Conservation (phyloP, 1,140 invertebrate genomes). For the Lepidurus arcticus region DNA sequence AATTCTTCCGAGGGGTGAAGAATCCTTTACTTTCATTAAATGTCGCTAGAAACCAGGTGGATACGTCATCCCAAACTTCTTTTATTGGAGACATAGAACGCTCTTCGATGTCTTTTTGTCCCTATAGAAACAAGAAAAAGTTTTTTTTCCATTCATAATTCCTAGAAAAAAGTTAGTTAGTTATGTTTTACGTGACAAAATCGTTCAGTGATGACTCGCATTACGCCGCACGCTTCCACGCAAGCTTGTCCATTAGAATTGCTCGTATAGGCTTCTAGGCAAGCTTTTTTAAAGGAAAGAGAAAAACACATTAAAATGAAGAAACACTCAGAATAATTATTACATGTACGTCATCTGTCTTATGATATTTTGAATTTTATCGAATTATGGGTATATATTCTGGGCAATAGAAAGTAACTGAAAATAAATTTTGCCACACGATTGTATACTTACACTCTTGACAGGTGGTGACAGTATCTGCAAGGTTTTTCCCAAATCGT, state of each 20-base stretch:
- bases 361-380: not conserved
- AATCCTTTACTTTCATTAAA: too few relatives aligned
- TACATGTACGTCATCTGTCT: not conserved
- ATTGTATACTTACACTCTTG: constrained; percentile 9
- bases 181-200: not conserved
- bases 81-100: not conserved
- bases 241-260: not conserved
- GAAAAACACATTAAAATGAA: not conserved
- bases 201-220: not conserved
- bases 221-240: not conserved
- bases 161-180: not conserved
- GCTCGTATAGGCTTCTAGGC: not conserved
- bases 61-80: not conserved
- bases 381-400: not conserved
- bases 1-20: too few relatives aligned
- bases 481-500: not conserved
- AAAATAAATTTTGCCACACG: too few relatives aligned
- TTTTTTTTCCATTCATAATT: not conserved
- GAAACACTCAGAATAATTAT: not conserved
- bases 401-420: too few relatives aligned
- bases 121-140: not conserved
- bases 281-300: not conserved
- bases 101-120: not conserved
- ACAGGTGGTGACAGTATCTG: not conserved
- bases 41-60: not conserved